Base-by-base conservation (phyloP, 2,888 invertebrate genomes). In the Theretra japonica region DNA sequence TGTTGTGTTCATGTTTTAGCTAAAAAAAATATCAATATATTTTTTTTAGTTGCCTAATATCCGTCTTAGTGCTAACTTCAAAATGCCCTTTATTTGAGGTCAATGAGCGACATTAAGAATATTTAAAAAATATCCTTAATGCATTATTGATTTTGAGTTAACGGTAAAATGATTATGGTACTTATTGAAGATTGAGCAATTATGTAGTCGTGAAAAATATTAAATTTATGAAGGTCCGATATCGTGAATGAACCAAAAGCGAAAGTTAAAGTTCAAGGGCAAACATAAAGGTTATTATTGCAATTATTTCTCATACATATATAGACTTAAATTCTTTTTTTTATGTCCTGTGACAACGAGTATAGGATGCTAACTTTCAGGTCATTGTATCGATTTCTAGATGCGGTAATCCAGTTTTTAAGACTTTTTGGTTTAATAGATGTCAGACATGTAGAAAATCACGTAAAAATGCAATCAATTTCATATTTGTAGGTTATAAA, bases 261-360 rank as follows among this genome's bases (percentile, higher is more conserved):
- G 65, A 65, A 48, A 65, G 65, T 25, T 65, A 65, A 65, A 65
- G 65, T 41, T 65, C 48, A 65, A 48, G 65, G 65, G 8, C 15
- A 48, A 48, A 48, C 19, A 48, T 17, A 48, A 65, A 65, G 65
- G 65, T 65, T 48, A 48, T 15, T 62, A 41, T 41, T 53, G n/a
- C 53, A 53, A n/a, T 53, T n/a, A 53, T 15, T 53, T 53, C 19
- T 53, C n/a, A 53, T 4, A 15, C 11, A 11, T 11, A 41, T 15
- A 15, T 11, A 41, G 11, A 41, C 3, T 2, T 41, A 11, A 41
- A 41, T 2, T 11, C 1, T 11, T 2, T 41, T 33, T 41, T 41
- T 11, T 41, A 41, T 41, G 41, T 8, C 41, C 41, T 11, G 41
- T 41, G 41, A 41, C 11, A 41, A 11, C 11, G 1, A 41, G 11